Evolutionary conservation across 1,140 invertebrate genomes (phyloP), one percentile per base, ranked within the genome.

Genomic region (Periplaneta americana): DNA sequence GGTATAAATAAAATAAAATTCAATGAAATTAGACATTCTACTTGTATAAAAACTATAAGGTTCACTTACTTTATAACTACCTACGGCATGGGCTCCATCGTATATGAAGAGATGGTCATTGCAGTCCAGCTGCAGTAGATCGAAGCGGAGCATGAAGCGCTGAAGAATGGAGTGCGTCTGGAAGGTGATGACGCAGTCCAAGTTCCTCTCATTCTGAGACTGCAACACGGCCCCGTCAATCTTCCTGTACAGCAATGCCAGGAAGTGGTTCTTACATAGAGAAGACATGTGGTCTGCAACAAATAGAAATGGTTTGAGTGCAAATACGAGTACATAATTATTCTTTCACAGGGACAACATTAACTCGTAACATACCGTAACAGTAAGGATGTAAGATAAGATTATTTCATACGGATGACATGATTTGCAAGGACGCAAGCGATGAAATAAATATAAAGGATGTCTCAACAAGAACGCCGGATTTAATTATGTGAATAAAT

Each of bases 91-190:
- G 18, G 96, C 96, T 15, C 96, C 96, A 89, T 98, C 97, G 86
- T 96, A 98, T 85, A 98, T 96, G 85, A 93, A 96, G 17, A 98
- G 92, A 88, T 97, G 96, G 89, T 98, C 96, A 86, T 98, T 97
- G 90, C 96, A 98, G 89, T 98, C 97, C 80, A 98, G 91, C 84
- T 93, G 92, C 83, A 94, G 89, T 83, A 94, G 90, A 84, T 95
- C 94, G 88, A 98, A 98, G 84, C 96, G 92, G 82, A 98, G 91
- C 95, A 98, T 97, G 88, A 98, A 98, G 84, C 95, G 91, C 88
- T 98, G 96, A 83, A 97, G 91, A 83, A 98, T 96, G 85, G 96
- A 96, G 88, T 97, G 96, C 82, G 96, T 97, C 88, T 97, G 96
- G 87, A 98, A 98, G 66, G 96, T 98, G 86, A 97, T 94, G 82